Conservation (phyloP, 2,797 vertebrate species). For the Morelia viridis region DNA sequence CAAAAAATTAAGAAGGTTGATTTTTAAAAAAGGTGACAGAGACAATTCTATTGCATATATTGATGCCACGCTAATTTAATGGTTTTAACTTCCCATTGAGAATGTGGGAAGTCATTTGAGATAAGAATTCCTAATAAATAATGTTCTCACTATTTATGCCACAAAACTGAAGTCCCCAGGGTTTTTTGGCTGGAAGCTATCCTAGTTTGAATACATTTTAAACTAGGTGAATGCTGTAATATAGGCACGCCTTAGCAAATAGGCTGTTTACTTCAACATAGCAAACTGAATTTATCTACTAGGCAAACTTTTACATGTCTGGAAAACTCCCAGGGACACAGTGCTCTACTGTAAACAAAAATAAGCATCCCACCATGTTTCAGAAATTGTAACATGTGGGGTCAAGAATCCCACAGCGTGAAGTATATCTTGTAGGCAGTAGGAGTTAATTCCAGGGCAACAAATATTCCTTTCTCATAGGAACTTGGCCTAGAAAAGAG, state of each 20-base stretch:
- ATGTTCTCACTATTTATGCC: background rate
- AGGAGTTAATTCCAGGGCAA: background rate
- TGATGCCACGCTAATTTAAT: background rate
- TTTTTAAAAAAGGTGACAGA: background rate
- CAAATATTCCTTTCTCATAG: conserved; percentile 18
- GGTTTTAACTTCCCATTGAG: background rate
- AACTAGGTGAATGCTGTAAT: background rate
- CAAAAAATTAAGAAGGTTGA: background rate
- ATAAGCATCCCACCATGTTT: background rate
- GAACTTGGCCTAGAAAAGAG: conserved; percentile 27
- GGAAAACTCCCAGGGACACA: conserved; percentile 22
- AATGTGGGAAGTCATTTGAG: background rate
- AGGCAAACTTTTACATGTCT: conserved; percentile 31
- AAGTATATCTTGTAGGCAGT: conserved; percentile 10
- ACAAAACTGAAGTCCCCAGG: background rate
- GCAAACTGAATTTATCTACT: conserved; percentile 2
- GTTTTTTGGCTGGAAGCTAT: background rate
- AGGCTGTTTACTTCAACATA: background rate
- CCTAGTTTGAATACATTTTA: background rate
- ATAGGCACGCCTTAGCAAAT: background rate
- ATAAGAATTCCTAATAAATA: background rate
- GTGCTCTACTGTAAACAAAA: conserved; percentile 17
- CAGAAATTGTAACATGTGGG: background rate
- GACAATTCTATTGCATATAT: background rate
- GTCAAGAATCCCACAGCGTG: background rate